A percentile compares a stretch with the other conserved stretches of the same genome.
phyloP scores from a whole-genome alignment of 2,888 invertebrate genomes.

The Campoplex nolae region DNA sequence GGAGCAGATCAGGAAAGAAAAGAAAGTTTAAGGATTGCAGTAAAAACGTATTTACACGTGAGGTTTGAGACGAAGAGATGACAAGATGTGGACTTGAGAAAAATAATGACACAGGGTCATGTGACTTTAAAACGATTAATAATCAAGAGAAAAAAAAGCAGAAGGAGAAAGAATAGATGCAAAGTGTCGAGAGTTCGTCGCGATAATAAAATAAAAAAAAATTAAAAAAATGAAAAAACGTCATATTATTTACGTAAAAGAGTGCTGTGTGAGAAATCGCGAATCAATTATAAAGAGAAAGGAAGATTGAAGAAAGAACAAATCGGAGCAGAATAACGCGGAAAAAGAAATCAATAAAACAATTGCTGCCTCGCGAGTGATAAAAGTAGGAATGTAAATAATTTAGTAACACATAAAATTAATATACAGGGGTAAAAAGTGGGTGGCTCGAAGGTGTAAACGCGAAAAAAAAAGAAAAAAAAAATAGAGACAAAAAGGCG shows the following conservation, averaged over 20 bases:
- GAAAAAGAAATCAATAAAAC: background rate
- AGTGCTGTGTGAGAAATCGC: background rate
- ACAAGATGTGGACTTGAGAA: slow-evolving; percentile 5
- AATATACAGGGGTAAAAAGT: slow-evolving; percentile 27
- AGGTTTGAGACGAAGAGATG: slow-evolving; percentile 32
- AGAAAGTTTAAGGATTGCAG: background rate
- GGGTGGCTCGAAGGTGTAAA: slow-evolving; percentile 43
- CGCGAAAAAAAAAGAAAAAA: slow-evolving; percentile 9
- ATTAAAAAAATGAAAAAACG: background rate
- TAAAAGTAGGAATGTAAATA: slow-evolving; percentile 65
- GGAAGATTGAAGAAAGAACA: slow-evolving; percentile 7
- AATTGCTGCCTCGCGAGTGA: slow-evolving; percentile 61
- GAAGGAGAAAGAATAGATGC: slow-evolving; percentile 2
- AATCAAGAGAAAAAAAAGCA: background rate
- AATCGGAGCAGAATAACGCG: slow-evolving; percentile 8
- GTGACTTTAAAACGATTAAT: background rate
- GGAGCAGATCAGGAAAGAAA: background rate
- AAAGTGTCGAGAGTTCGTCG: background rate
- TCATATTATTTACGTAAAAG: slow-evolving; percentile 10
- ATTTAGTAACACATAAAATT: slow-evolving; percentile 55
- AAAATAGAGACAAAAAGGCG: background rate
- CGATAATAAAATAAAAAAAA: no score
- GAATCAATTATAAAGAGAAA: slow-evolving; percentile 10
- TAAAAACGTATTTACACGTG: background rate
- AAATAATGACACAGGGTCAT: background rate